A percentile compares a stretch with the other conserved stretches of the same genome.
Conservation (phyloP, 1,140 invertebrate genomes). For the Oscheius sp. region DNA sequence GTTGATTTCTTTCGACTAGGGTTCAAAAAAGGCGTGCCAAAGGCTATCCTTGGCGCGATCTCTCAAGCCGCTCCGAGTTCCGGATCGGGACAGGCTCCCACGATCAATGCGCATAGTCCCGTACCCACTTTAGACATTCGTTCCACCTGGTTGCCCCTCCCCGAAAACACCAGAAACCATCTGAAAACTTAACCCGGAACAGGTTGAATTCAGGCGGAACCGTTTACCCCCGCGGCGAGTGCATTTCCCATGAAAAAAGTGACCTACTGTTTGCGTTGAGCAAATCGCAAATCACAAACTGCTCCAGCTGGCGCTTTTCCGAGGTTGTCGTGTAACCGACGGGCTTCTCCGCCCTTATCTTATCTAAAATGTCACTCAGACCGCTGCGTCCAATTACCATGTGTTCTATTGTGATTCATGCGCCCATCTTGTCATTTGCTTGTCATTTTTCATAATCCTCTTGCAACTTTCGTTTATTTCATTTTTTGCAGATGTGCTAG, state of each 20-base stretch:
- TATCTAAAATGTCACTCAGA: not conserved
- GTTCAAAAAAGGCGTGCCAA: too few relatives aligned
- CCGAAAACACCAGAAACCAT: too few relatives aligned
- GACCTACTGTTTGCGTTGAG: too few relatives aligned
- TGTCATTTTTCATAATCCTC: not conserved
- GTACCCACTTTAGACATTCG: conserved; percentile 1
- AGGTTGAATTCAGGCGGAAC: too few relatives aligned
- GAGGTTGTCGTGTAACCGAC: too few relatives aligned
- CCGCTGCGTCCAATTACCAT: conserved; percentile 9
- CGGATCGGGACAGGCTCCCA: conserved; percentile 7
- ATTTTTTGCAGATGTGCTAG: conserved; percentile 25
- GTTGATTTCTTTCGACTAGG: too few relatives aligned
- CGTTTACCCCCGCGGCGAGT: too few relatives aligned
- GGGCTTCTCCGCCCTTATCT: not conserved
- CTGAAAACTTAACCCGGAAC: too few relatives aligned
- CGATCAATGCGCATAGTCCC: not conserved
- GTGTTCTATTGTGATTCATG: not conserved
- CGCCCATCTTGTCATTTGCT: not conserved
- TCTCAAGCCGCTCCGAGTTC: too few relatives aligned
- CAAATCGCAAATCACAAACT: too few relatives aligned
- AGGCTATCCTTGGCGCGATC: not conserved
- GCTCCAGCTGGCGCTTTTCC: too few relatives aligned
- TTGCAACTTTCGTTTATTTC: not conserved
- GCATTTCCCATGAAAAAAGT: too few relatives aligned
- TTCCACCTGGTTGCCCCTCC: not conserved